Evolutionary conservation across 2,797 vertebrate species (phyloP), one percentile per base, ranked within the genome.

Genomic region (Tolypeutes matacus): DNA sequence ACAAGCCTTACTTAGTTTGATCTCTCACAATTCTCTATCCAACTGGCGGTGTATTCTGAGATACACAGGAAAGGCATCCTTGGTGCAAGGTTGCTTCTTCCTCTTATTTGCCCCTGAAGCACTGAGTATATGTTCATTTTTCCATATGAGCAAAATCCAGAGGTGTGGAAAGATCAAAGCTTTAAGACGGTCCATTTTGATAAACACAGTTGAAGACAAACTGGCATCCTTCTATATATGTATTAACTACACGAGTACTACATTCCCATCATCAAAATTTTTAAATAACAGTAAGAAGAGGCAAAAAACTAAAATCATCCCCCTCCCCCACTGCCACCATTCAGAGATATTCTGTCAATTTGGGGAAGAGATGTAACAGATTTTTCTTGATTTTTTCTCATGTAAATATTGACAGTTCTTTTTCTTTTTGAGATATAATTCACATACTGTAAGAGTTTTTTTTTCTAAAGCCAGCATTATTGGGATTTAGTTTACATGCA

Each of bases 91-190:
- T 46, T 78, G 82, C 15, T n/a, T 49, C 31, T 83, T 73, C 46
- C 36, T 86, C 49, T 67, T 39, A 42, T 94, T 89, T 95, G 51
- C 20, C 49, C 86, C 46, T 87, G 94, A 36, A 89, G 51, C 65
- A 64, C 21, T 8, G 21, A 81, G 42, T 72, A 86, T 13, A 73
- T 83, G 51, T 77, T 94, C 6, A 51, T 39, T 42, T 91, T 75
- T 76, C 89, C 25, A 42, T 60, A 65, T 20, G 23, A 89, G 76
- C 25, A 70, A 77, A 82, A 86, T 21, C 60, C 23, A 5, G 2
- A 65, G 34, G 15, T 17, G n/a, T 2, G 34, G 13, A n/a, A 65
- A 11, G 34, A 36, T 62, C 42, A 70, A 86, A 62, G 31, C 42
- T 76, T 11, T 49, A n/a, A 85, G 42, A 34, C 15, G n/a, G 17